Base-by-base conservation (phyloP, 2,888 invertebrate genomes). In the Dioctria rufipes region DNA sequence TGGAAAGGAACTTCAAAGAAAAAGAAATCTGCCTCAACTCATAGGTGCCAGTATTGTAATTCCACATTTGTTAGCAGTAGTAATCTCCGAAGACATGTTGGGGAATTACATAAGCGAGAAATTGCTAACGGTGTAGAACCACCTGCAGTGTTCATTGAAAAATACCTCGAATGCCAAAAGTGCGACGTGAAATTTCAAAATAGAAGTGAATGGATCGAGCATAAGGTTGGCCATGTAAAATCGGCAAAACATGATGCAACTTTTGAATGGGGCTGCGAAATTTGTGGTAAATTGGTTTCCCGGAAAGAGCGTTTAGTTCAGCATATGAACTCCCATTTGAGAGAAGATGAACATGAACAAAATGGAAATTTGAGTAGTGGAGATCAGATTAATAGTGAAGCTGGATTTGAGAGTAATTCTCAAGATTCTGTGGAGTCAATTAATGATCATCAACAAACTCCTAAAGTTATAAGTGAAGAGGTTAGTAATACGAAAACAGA, bases 211-310 rank as follows among this genome's bases (percentile, higher is more conserved):
- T 89, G 89, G 89, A 87, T 89, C 58, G 88, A 88, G 25, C 89
- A 89, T 66, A 89, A 89, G 83, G 85, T 89, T 42, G 85, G 84
- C 3, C 88, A 89, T 83, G 88, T 88, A 0, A 86, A 87, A 46
- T 85, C 86, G 8, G 87, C 87, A 82, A 88, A 87, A 81, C 87
- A 88, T 4, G 87, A 86, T 65, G 87, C 88, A 42, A 87, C 89
- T 81, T 89, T 88, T 84, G 89, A 89, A 80, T 89, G 89, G 89
- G 88, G 88, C 80, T 89, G 89, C 83, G 89, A 89, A 79, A 85
- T 89, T 66, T 89, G 89, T 80, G 88, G 88, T 49, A 87, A 88
- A 66, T 87, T 89, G 81, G 86, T 89, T 77, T 89, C 89, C 42
- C 87, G 89, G 54, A 89, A 89, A 71, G 89, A 89, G 83, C 88